These are phyloP conservation scores for Sus scrofa DNA, from an alignment of 2,113 vertebrate genomes.

Conservation along the genomic window T2T-Sscrofa CM000829.6:18403001-18403500, in stretches of 20 bases:
- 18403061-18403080: too few relatives aligned
- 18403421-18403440: neutral
- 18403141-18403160: neutral
- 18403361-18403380: neutral
- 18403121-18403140: fast-evolving
- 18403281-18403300: fast-evolving
- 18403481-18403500: neutral
- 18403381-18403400: too few relatives aligned
- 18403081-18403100: too few relatives aligned
- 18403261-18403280: neutral
- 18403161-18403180: neutral
- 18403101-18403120: neutral
- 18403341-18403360: neutral
- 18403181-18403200: fast-evolving
- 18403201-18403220: neutral
- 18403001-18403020: neutral
- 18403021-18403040: neutral
- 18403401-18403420: fast-evolving
- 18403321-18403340: too few relatives aligned
- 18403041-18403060: fast-evolving
- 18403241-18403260: neutral
- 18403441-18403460: neutral
- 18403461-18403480: too few relatives aligned
- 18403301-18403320: neutral
- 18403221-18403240: fast-evolving